Conservation (phyloP, 35 echinoderm and acorn worm genomes). For the Strongylocentrotus purpuratus region DNA sequence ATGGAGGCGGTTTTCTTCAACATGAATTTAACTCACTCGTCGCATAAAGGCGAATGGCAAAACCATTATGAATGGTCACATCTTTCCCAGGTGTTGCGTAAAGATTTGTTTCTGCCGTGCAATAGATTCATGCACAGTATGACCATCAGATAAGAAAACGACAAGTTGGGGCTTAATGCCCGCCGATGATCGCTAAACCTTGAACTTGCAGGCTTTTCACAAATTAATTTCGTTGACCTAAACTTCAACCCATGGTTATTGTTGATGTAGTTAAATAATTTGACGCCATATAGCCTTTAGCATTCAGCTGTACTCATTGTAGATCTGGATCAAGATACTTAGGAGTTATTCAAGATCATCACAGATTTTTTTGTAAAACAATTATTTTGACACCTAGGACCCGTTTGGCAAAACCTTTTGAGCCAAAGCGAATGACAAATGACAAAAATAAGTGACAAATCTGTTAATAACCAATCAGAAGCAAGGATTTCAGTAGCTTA, state of each 20-base stretch:
- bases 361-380: too few species aligned
- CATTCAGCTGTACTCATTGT: too few species aligned
- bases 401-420: too few species aligned
- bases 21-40: not conserved
- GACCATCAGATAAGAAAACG: not conserved
- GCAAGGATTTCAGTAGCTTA: too few species aligned
- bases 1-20: not conserved
- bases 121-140: not conserved
- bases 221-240: not conserved
- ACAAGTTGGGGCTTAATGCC: not conserved
- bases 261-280: too few species aligned
- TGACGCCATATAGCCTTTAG: too few species aligned
- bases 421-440: too few species aligned
- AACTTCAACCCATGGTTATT: not conserved
- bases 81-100: not conserved
- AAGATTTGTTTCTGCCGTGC: not conserved
- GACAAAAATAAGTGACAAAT: too few species aligned
- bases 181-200: not conserved
- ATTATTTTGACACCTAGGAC: too few species aligned
- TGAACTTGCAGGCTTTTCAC: not conserved
- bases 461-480: too few species aligned
- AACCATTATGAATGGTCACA: not conserved
- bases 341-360: too few species aligned
- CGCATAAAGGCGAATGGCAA: not conserved
- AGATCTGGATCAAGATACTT: too few species aligned